Evolutionary conservation across 2,797 vertebrate species (phyloP).

Genomic region (Hipposideros larvatus): DNA sequence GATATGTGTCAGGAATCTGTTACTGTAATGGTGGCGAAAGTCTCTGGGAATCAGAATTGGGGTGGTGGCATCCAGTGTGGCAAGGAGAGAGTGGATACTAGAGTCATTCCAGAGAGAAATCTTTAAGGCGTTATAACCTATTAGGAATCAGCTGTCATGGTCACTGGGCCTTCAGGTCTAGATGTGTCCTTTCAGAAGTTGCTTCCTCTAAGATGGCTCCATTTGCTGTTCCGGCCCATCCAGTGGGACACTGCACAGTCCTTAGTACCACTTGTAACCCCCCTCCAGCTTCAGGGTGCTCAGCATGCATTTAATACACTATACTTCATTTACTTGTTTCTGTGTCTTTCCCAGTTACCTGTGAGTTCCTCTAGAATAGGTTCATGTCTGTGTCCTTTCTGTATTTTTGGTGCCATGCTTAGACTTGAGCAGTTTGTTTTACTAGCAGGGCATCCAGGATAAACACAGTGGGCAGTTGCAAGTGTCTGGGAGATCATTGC

Average conservation of each 20-base stretch:
- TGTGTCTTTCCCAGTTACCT: background rate
- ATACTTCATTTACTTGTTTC: background rate
- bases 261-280: too few relatives aligned
- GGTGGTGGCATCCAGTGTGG: accelerated
- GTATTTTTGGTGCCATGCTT: background rate
- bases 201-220: background rate
- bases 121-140: accelerated
- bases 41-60: background rate
- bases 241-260: accelerated
- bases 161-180: background rate
- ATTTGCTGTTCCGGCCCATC: background rate
- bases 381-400: background rate
- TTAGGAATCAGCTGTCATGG: background rate
- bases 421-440: background rate
- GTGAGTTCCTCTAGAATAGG: background rate
- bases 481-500: background rate
- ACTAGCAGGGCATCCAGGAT: background rate
- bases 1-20: background rate
- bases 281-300: background rate
- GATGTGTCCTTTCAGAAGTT: background rate
- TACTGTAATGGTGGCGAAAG: background rate
- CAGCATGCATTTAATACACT: background rate
- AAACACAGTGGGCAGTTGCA: background rate
- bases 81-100: background rate
- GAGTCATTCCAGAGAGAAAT: background rate